phyloP scores from a whole-genome alignment of 1,140 invertebrate species.

The Drosophila tropicalis region DNA sequence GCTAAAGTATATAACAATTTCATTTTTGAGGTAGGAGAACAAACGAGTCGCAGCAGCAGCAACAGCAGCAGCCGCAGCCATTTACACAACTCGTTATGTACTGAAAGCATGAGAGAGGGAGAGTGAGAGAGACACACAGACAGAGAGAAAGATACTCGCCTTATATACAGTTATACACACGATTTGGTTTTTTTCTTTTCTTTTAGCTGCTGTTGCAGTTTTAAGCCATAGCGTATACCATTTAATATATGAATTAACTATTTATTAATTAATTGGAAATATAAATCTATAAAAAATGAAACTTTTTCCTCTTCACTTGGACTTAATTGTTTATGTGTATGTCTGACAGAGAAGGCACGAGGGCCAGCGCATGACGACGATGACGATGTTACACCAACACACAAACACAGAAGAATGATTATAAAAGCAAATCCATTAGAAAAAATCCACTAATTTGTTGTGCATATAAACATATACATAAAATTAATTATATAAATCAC shows the following conservation, averaged over 20 bases:
- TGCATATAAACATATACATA: constrained; percentile 28
- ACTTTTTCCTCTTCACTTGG: constrained; percentile 3
- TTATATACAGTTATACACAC: constrained; percentile 59
- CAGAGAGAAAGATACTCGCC: constrained; percentile 19
- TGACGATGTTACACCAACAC: constrained; percentile 54
- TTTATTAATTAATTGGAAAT: neutral
- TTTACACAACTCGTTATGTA: constrained; percentile 54
- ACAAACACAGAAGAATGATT: constrained; percentile 31
- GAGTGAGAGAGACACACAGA: constrained; percentile 9
- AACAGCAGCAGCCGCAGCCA: constrained; percentile 1
- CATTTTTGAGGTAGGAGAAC: constrained; percentile 12
- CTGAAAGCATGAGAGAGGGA: constrained; percentile 24
- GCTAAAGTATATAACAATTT: constrained; percentile 9
- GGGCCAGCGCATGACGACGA: constrained; percentile 76
- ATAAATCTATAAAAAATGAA: neutral
- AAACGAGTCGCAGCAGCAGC: constrained; percentile 10
- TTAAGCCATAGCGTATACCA: neutral
- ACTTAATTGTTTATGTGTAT: constrained; percentile 23
- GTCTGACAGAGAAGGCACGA: constrained; percentile 70
- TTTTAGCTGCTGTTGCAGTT: constrained; percentile 7
- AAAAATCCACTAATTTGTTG: constrained; percentile 48
- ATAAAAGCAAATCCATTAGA: constrained; percentile 38
- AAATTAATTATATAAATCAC: constrained; percentile 59
- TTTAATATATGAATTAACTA: neutral
- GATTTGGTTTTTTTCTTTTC: constrained; percentile 31